Conservation (phyloP, 2,797 vertebrate genomes). For the Helarctos malayanus region DNA sequence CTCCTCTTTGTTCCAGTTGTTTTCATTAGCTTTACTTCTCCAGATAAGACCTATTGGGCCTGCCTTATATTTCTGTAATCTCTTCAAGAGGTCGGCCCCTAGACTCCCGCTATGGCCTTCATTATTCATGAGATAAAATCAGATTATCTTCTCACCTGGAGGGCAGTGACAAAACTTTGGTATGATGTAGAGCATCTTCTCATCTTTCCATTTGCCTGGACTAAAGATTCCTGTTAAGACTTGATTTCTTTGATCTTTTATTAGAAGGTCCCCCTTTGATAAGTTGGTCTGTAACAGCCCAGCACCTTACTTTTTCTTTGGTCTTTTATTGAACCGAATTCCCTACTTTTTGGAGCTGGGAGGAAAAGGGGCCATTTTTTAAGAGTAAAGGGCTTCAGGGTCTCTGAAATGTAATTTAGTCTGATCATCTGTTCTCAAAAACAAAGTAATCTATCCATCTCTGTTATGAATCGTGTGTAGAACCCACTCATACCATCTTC, state of each 20-base stretch:
- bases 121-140: conserved; percentile 63
- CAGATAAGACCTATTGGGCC: background rate
- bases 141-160: conserved; percentile 61
- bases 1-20: conserved; percentile 37
- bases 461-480: conserved; percentile 6
- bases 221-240: background rate
- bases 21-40: conserved; percentile 49
- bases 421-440: background rate
- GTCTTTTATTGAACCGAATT: conserved; percentile 53
- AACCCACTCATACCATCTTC: background rate
- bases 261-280: conserved; percentile 59
- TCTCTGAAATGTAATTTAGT: conserved; percentile 29
- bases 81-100: conserved; percentile 1
- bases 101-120: conserved; percentile 60
- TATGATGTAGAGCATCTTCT: background rate
- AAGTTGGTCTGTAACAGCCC: conserved; percentile 11
- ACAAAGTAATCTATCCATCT: background rate
- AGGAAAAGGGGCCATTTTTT: conserved; percentile 14
- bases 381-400: background rate
- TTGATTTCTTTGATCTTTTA: conserved; percentile 66
- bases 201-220: conserved; percentile 36
- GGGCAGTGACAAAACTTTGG: background rate
- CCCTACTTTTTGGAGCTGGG: background rate
- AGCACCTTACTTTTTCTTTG: conserved; percentile 42
- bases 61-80: conserved; percentile 65